Base-by-base conservation (phyloP, 2,797 vertebrate genomes). In the Vultur gryphus region DNA sequence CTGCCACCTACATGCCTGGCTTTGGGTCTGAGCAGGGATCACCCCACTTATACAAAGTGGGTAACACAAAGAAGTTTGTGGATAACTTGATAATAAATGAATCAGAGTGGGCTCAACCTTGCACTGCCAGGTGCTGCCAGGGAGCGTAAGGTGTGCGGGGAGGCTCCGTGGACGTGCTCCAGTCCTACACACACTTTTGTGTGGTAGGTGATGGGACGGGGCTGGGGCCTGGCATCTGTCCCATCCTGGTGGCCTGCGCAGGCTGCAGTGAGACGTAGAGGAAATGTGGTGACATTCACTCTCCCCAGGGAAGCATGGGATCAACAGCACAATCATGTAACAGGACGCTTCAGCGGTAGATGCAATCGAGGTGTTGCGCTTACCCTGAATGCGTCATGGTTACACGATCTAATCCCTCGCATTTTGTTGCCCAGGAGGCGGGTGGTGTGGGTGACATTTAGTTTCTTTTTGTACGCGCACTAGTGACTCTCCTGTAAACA, bases 151-250 rank as follows among this genome's bases (percentile, higher is more conserved):
- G 26, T 29, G 11, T 2, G 0, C 2, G 3, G 21, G 35, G 29
- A 70, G 17, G 11, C 4, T 76, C 37, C 6, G 3, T 2, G 25
- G 18, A 5, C 0, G 0, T 26, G 82, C 75, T 64, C 16, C 43
- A 5, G 48, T 28, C 37, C n/a, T 46, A 26, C n/a, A 2, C 16
- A 5, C 71, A 24, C 16, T 52, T 89, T 17, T 1, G 19, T 0
- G 1, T 33, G 59, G 37, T 2, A 62, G 43, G 48, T 25, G 84
- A 43, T 0, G 17, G 79, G 8, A 17, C 1, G 1, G 73, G 49
- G 37, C 24, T 57, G 49, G 37, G 35, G 6, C 12, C 44, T 31
- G 25, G 16, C 2, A 0, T 10, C 43, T 28, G 41, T 33, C 72
- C 62, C 46, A 11, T 16, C 35, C 58, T 14, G 15, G 46, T 11